A percentile compares a stretch with the other conserved stretches of the same genome.
Conservation (phyloP, 2,888 invertebrate species). For the Archips xylosteana region DNA sequence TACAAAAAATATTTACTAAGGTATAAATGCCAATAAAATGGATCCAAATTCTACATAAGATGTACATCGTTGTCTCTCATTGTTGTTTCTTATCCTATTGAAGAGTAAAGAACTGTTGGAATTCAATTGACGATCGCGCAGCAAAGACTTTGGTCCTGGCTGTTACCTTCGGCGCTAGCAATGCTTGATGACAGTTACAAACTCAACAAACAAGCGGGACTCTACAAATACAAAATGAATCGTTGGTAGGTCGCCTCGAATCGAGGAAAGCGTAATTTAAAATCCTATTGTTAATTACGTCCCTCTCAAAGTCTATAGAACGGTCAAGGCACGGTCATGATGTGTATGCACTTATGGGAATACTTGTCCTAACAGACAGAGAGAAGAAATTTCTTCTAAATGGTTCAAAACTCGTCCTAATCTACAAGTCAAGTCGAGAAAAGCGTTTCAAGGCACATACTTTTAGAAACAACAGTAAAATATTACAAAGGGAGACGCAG, state of each 20-base stretch:
- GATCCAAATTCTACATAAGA: conserved; percentile 65
- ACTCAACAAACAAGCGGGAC: conserved; percentile 66
- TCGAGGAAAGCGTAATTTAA: conserved; percentile 73
- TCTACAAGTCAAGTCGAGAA: conserved; percentile 81
- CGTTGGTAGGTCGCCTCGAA: conserved; percentile 67
- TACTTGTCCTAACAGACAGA: conserved; percentile 79
- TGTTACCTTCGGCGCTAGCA: conserved; percentile 64
- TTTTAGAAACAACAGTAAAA: conserved; percentile 82
- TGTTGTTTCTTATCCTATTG: conserved; percentile 74
- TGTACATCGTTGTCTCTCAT: conserved; percentile 77
- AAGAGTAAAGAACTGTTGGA: conserved; percentile 61
- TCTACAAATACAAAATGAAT: conserved; percentile 74
- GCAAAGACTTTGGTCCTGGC: conserved; percentile 72
- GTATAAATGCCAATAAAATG: conserved; percentile 63
- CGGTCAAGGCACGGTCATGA: conserved; percentile 85
- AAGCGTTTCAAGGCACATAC: conserved; percentile 85
- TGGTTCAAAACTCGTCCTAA: conserved; percentile 83
- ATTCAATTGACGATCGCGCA: conserved; percentile 74
- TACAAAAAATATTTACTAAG: conserved; percentile 37
- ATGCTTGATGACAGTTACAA: conserved; percentile 59
- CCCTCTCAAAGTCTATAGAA: conserved; percentile 85
- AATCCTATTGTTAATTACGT: conserved; percentile 85
- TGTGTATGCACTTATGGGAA: conserved; percentile 84
- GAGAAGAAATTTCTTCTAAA: conserved; percentile 81
- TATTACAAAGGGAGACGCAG: conserved; percentile 67